Evolutionary conservation across 2,888 invertebrate genomes (phyloP), one percentile per base, ranked within the genome.

Genomic region (Melanostoma scalare): DNA sequence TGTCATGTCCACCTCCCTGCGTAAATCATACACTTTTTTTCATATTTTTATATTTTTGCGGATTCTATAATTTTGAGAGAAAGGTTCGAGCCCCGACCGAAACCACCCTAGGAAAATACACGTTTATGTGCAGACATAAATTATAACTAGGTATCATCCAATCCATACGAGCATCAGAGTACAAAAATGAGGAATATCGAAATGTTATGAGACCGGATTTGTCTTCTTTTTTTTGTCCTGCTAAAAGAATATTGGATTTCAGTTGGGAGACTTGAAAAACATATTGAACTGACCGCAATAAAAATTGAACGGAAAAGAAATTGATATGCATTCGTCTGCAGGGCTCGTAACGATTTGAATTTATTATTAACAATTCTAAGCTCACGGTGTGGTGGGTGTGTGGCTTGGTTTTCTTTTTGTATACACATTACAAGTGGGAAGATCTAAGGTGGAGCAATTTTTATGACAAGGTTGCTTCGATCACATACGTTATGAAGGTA

Each of bases 221-320:
- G 38, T 42, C 50, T 36, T 50, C 48, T 71, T 63, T 53, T 48
- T 65, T 46, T 33, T 40, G 8, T n/a, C 6, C n/a, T 20, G 6
- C n/a, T 38, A 31, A 52, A 68, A 10, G 71, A 77, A 84, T 84
- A 84, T 84, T 84, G 60, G 82, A 84, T 84, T 84, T 84, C 82
- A 61, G 73, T 84, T 84, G 63, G 69, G 78, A 52, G 65, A 79
- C 79, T 84, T 40, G 38, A 50, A 74, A 69, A 84, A 84, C 82
- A 84, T 84, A 84, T 84, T 78, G 82, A 78, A 71, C 73, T 84
- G 82, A 84, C 82, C 82, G 82, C 82, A 84, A 84, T 84, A 78
- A 84, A 79, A 84, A 79, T 84, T 78, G 78, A 82, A 82, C 68
- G 78, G 82, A 82, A 82, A 73, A 72, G 68, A 69, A 68, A 82